Percentiles rank a stretch among this genome's conserved stretches.
These are phyloP conservation scores for Acanthosoma haemorrhoidale DNA, from an alignment of 2,888 invertebrate genomes.

Conservation along the genomic window DNA sequence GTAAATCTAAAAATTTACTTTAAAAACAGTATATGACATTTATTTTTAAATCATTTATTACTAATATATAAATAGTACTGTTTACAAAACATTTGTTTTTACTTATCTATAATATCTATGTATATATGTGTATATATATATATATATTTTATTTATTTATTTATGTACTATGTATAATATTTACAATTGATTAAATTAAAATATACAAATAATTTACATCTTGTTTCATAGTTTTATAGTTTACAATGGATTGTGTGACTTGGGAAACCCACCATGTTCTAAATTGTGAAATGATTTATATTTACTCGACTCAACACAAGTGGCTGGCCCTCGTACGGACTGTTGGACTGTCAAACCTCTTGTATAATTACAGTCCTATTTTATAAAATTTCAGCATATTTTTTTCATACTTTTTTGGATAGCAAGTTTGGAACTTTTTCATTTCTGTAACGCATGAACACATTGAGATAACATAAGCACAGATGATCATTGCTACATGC, in stretches of 20 bases:
- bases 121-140: not conserved
- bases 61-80: constrained; percentile 17
- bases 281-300: not conserved
- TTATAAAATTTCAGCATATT: not conserved
- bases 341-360: not conserved
- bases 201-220: constrained; percentile 27
- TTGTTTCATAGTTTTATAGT: not conserved
- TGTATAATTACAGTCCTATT: not conserved
- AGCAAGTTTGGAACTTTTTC: not conserved
- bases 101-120: not conserved
- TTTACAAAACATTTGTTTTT: constrained; percentile 9
- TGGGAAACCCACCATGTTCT: not conserved
- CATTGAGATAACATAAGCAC: not conserved
- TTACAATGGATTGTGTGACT: constrained; percentile 5
- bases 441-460: not conserved
- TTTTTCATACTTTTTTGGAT: too few relatives aligned
- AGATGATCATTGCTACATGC: not conserved
- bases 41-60: not conserved
- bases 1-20: constrained; percentile 1
- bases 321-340: not conserved
- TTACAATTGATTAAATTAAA: constrained; percentile 21
- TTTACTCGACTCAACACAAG: not conserved
- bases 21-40: constrained; percentile 4
- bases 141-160: not conserved
- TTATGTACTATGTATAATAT: constrained; percentile 13